Conservation (phyloP, 1,140 invertebrate species). For the Formica selysi region DNA sequence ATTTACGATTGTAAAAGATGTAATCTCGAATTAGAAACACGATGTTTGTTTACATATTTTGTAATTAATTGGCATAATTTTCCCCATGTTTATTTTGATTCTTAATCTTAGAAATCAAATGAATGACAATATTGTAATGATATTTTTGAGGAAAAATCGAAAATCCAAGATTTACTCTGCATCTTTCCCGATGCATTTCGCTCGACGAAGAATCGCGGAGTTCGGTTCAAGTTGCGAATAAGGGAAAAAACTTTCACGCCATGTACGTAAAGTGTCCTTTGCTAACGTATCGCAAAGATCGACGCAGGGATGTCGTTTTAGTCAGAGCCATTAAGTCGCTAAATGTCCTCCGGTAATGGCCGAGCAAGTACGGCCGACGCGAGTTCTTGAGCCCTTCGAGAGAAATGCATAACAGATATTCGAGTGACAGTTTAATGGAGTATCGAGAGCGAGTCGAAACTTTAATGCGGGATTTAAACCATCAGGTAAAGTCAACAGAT, state of each 20-base stretch:
- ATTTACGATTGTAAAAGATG: neutral
- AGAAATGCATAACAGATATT: conserved; percentile 17
- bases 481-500: neutral
- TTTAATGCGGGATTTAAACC: neutral
- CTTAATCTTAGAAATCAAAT: neutral
- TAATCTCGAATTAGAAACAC: neutral
- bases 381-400: conserved; percentile 27
- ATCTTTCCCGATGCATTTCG: neutral
- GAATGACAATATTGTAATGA: neutral
- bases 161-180: neutral
- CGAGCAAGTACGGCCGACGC: neutral
- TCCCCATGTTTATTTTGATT: neutral
- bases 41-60: neutral
- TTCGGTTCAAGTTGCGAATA: conserved; percentile 46
- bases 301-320: conserved; percentile 54
- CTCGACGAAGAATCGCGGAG: conserved; percentile 11
- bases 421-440: conserved; percentile 61
- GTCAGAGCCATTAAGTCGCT: conserved; percentile 38
- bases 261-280: conserved; percentile 79
- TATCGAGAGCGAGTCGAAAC: conserved; percentile 10
- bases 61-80: neutral
- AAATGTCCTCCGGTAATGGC: conserved; percentile 47
- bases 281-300: conserved; percentile 47
- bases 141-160: neutral
- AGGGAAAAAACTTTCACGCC: conserved; percentile 84